Evolutionary conservation across 2,888 invertebrate species (phyloP).

Genomic region (Dasypolia templi): DNA sequence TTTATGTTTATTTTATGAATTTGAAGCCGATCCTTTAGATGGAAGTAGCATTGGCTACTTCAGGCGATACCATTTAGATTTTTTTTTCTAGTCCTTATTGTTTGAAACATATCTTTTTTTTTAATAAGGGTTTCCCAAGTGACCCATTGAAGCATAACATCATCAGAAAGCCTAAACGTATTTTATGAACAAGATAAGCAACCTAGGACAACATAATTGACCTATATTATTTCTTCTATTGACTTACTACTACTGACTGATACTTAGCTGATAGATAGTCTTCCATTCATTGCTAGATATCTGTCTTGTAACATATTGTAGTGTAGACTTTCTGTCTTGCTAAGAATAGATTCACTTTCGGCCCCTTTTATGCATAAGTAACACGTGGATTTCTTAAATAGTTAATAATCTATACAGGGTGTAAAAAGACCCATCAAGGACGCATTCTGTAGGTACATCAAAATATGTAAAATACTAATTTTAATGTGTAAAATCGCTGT

Average conservation of each 20-base stretch:
- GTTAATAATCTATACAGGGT: too few species aligned
- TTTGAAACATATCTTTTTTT: too few species aligned
- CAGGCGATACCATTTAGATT: not conserved
- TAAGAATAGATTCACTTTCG: not conserved
- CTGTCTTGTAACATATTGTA: conserved; percentile 8
- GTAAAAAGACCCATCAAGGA: too few species aligned
- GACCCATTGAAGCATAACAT: not conserved
- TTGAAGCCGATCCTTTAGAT: not conserved
- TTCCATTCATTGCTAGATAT: conserved; percentile 46
- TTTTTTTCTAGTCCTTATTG: not conserved
- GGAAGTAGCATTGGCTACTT: not conserved
- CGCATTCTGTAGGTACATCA: too few species aligned
- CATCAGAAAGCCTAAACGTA: not conserved
- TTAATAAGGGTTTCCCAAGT: too few species aligned
- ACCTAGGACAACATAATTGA: conserved; percentile 49
- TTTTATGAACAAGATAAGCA: conserved; percentile 15
- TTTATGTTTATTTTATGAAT: conserved; percentile 19
- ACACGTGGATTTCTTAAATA: too few species aligned
- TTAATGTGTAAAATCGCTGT: too few species aligned
- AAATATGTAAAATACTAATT: too few species aligned
- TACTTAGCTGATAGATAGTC: conserved; percentile 47
- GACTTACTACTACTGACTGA: conserved; percentile 53
- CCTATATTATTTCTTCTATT: conserved; percentile 56
- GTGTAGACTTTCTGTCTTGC: not conserved
- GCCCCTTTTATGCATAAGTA: not conserved